Base-by-base conservation (phyloP, 2,888 invertebrate genomes). In the Iselma pallidipennis region DNA sequence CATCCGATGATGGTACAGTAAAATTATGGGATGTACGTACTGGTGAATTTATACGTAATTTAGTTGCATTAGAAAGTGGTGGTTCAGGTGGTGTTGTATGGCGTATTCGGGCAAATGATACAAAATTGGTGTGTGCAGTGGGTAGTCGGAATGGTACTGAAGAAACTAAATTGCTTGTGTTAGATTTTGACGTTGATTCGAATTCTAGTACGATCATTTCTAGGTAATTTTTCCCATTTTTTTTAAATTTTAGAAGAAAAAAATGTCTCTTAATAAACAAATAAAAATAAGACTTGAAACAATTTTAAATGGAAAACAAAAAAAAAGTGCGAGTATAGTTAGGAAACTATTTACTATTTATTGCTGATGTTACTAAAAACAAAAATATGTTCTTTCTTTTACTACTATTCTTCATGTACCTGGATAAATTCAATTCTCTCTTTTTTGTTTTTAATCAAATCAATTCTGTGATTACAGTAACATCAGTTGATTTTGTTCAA, bases 31-130 rank as follows among this genome's bases (percentile, higher is more conserved):
- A 99, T 83, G 91, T 98, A 50, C 91, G 92, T 80, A 97, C 96
- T 57, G 96, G 95, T 81, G 95, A 96, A 77, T 98, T 98, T 82
- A 92, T 99, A 68, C 89, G 98, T 66, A 96, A 99, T 84, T 87
- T 99, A 66, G 96, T 99, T 61, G 90, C 95, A 45, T 84, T 99
- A 66, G 91, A 93, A 63, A 96, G 96, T 69, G 97, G 98, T 23
- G 98, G 98, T 2, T 94, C 95, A 49, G 99, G 99, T 2, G 99
- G 98, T 49, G 99, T 99, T 19, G 98, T 99, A 12, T 99, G 99
- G 99, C 88, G 98, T 51, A 96, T 99, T 67, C 85, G 93, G 19
- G 96, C 98, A 56, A 96, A 94, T 74, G 93, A 96, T 77, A 98
- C 98, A 19, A 96, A 97, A 82, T 87, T 99, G 66, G 96, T 98